A percentile compares a stretch with the other conserved stretches of the same genome.
Conservation (phyloP, 2,888 invertebrate genomes). For the Macrosiphum euphorbiae region DNA sequence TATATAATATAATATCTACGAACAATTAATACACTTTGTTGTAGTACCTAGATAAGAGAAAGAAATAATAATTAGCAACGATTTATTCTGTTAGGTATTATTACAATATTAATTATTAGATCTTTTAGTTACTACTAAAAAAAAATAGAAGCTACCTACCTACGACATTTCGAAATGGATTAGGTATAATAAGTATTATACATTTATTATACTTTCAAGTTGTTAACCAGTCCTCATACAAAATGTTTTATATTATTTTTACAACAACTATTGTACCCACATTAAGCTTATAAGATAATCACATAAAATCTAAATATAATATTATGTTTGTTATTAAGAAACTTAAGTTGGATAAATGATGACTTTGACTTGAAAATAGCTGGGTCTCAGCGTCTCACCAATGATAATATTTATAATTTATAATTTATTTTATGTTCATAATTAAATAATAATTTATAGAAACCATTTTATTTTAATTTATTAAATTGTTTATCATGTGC, state of each 20-base stretch:
- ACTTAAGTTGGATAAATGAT: not conserved
- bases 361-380: not conserved
- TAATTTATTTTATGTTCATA: not conserved
- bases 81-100: not conserved
- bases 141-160: not conserved
- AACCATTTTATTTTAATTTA: not conserved
- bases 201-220: not conserved
- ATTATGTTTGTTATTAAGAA: not conserved
- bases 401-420: not conserved
- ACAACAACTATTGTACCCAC: not conserved
- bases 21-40: not conserved
- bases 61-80: not conserved
- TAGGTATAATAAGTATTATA: not conserved
- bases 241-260: not conserved
- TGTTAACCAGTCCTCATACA: not conserved
- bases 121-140: not conserved
- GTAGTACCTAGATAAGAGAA: not conserved
- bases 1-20: not conserved
- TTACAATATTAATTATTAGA: not conserved
- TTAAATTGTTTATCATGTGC: not conserved
- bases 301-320: not conserved
- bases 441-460: not conserved
- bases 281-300: not conserved
- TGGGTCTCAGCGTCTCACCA: not conserved
- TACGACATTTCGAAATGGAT: not conserved